phyloP scores from a whole-genome alignment of 2,888 invertebrate species.

The Zygogramma bicolorata region DNA sequence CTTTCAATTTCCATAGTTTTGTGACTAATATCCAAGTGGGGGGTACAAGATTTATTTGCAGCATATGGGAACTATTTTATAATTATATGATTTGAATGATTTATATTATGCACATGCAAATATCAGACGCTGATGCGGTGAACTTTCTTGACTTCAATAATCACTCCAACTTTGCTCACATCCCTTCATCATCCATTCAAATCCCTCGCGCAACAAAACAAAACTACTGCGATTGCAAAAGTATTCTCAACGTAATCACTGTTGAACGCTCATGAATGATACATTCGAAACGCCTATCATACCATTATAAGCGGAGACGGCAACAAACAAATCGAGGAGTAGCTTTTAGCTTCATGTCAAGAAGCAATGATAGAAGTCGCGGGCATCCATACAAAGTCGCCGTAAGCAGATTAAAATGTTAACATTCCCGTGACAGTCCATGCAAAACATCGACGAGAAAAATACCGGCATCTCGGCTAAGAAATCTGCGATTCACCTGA shows the following conservation, averaged over 20 bases:
- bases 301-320: conserved; percentile 25
- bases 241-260: conserved; percentile 23
- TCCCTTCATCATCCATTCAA: no score
- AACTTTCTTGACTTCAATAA: no score
- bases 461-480: conserved; percentile 28
- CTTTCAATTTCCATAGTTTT: no score
- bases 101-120: no score
- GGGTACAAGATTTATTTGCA: no score
- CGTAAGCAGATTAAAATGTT: conserved; percentile 45
- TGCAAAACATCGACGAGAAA: conserved; percentile 42
- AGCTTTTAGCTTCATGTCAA: conserved; percentile 12
- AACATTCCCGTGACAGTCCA: conserved; percentile 46
- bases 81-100: no score
- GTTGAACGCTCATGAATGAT: conserved; percentile 34
- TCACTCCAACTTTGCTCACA: no score
- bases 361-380: conserved; percentile 3
- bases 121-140: no score
- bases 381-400: conserved; percentile 18
- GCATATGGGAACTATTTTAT: no score
- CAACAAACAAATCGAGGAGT: conserved; percentile 14
- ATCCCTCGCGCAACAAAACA: background rate
- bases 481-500: conserved; percentile 41
- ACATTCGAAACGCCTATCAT: conserved; percentile 37
- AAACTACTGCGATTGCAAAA: background rate
- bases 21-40: no score